Conservation (phyloP, 2,888 invertebrate genomes). For the Eristalis tenax region DNA sequence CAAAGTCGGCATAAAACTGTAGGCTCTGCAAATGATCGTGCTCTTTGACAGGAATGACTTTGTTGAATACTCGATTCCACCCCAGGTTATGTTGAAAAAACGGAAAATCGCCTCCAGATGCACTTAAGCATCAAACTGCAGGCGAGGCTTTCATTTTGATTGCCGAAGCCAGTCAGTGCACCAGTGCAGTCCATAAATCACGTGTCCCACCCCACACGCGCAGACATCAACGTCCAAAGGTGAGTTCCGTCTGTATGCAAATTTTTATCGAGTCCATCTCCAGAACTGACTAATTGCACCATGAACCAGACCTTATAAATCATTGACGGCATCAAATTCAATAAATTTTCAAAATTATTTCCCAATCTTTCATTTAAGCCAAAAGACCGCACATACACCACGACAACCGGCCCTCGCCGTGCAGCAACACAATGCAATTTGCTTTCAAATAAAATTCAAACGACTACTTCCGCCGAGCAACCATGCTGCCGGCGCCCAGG, state of each 20-base stretch:
- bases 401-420: not conserved
- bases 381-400: not conserved
- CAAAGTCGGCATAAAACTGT: too few species aligned
- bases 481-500: constrained; percentile 11
- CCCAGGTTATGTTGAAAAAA: too few species aligned
- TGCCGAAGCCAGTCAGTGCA: not conserved
- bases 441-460: constrained; percentile 69
- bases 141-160: not conserved
- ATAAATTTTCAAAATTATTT: constrained; percentile 66
- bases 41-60: too few species aligned
- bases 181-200: not conserved
- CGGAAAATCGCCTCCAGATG: too few species aligned
- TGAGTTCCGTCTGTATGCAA: not conserved
- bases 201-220: not conserved
- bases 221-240: not conserved
- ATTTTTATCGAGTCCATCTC: not conserved
- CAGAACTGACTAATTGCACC: constrained; percentile 36
- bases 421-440: constrained; percentile 57
- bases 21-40: too few species aligned
- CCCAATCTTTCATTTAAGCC: constrained; percentile 54
- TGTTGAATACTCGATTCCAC: too few species aligned
- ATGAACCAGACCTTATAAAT: constrained; percentile 54
- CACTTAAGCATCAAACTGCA: too few species aligned
- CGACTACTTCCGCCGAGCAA: constrained; percentile 54
- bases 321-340: constrained; percentile 66